Base-by-base conservation (phyloP, 2,888 invertebrate species). In the Drosophila borborema region DNA sequence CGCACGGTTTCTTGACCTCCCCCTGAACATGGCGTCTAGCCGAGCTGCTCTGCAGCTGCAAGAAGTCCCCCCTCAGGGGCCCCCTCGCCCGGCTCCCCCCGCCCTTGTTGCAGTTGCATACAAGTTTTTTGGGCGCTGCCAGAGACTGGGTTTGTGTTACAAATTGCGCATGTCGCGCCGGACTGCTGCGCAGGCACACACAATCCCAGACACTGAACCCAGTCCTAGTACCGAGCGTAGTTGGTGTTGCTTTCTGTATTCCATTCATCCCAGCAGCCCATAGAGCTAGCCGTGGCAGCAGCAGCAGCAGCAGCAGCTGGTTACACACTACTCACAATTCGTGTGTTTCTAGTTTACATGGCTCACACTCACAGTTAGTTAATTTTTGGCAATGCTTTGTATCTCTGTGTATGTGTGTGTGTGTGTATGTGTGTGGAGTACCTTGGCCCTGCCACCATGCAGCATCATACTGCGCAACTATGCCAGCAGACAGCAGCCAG, bases 131-230 rank as follows among this genome's bases (percentile, higher is more conserved):
- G 89, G 84, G 84, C 86, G 84, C 86, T 66, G 70, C 58, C 85
- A 92, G 91, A 92, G 92, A 92, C 92, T 92, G 92, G 92, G 92
- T 92, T 91, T 92, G 92, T 92, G 92, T 92, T 92, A 92, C 92
- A 92, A 92, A 92, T 92, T 92, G 92, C 92, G 92, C 92, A 92
- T 92, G 92, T 91, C 92, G 92, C 89, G 82, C 64, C 64, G 60
- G 71, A 74, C 62, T 74, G 77, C 74, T 75, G 76, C 75, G 68
- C 72, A 71, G 70, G 49, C 70, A 65, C 56, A 65, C 56, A 67
- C 40, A 65, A 34, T 34, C 46, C 38, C 41, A 45, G 56, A 31
- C 48, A 53, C 65, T 45, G 60, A 23, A 18, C 45, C 69, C 38
- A 28, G 61, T 48, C 55, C 62, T 45, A 62, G 38, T 23, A 31